Evolutionary conservation across 2,888 invertebrate genomes (phyloP).

Genomic region (Amitus sp.): DNA sequence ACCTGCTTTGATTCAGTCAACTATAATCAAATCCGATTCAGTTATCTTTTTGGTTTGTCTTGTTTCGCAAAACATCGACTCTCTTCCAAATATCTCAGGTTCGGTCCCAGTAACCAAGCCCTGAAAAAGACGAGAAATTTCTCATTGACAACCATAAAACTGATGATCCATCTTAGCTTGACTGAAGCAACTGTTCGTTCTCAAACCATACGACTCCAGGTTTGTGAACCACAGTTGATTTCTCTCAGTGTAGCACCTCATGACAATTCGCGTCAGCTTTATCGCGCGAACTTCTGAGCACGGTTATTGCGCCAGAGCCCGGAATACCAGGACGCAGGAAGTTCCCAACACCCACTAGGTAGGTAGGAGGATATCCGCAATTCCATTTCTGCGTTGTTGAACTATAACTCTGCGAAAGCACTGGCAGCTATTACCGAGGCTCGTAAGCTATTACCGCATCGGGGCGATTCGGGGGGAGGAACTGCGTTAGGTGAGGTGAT

Average conservation of each 20-base stretch:
- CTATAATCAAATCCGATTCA: no score
- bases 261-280: slow-evolving; percentile 47
- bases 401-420: slow-evolving; percentile 61
- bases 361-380: slow-evolving; percentile 40
- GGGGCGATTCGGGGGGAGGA: slow-evolving; percentile 42
- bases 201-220: no score
- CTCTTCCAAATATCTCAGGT: no score
- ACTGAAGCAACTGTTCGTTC: no score
- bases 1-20: no score
- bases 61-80: no score
- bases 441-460: slow-evolving; percentile 64
- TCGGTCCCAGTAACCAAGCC: no score
- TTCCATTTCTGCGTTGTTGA: slow-evolving; percentile 61
- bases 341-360: slow-evolving; percentile 15
- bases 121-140: no score
- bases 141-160: no score
- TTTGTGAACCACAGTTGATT: no score
- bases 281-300: slow-evolving; percentile 42
- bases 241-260: slow-evolving; percentile 36
- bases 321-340: slow-evolving; percentile 7
- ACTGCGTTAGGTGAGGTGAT: slow-evolving; percentile 63
- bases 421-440: slow-evolving; percentile 62
- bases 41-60: no score
- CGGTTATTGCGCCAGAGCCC: slow-evolving; percentile 46
- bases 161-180: no score